phyloP scores from a whole-genome alignment of 2,888 invertebrate genomes.

The Hylaea fasciaria region DNA sequence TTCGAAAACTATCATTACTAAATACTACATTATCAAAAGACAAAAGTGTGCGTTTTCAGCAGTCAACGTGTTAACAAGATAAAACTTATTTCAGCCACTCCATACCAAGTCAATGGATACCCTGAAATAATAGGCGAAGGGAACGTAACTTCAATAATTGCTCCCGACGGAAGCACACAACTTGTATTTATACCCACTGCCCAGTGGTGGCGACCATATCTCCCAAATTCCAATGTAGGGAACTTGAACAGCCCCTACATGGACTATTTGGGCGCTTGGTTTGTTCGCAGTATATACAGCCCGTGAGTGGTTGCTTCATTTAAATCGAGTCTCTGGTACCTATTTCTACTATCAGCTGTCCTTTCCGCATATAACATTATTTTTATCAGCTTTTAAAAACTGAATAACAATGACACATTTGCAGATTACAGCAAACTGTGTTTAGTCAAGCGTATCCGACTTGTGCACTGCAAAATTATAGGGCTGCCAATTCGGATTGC shows the following conservation, averaged over 20 bases:
- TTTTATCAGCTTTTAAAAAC: background rate
- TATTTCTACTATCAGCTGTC: background rate
- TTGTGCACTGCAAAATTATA: conserved; percentile 13
- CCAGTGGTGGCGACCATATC: conserved; percentile 47
- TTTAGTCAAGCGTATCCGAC: conserved; percentile 19
- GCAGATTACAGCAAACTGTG: conserved; percentile 26
- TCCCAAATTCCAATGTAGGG: conserved; percentile 37
- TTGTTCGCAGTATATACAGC: conserved; percentile 63
- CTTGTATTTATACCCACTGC: conserved; percentile 65
- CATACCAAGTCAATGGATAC: conserved; percentile 29
- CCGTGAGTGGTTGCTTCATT: conserved; percentile 57
- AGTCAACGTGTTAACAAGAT: too few species aligned
- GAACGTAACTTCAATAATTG: conserved; percentile 61
- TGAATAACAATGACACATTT: background rate
- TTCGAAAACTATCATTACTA: too few species aligned
- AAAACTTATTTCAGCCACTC: conserved; percentile 27
- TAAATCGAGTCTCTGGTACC: background rate
- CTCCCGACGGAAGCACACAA: conserved; percentile 70
- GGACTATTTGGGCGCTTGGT: conserved; percentile 59
- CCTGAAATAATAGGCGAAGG: conserved; percentile 73
- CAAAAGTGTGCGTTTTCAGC: too few species aligned
- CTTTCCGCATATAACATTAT: background rate
- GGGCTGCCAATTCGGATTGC: conserved; percentile 22
- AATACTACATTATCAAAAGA: too few species aligned
- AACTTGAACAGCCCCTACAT: conserved; percentile 35